Percentiles rank a stretch among this genome's conserved stretches.
Conservation (phyloP, 1,140 invertebrate species). For the Meloidogyne chitwoodi region DNA sequence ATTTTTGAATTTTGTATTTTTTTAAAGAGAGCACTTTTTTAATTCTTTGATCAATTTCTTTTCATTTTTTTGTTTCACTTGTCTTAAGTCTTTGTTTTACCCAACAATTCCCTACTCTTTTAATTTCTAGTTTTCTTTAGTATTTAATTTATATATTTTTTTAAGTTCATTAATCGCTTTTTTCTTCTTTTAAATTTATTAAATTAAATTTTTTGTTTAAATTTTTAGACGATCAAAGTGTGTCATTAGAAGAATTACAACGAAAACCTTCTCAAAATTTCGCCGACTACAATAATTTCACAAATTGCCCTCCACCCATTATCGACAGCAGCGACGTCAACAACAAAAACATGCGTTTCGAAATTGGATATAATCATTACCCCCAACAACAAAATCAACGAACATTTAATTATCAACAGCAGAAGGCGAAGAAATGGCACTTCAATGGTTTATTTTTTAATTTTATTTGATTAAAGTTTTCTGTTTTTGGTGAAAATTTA, state of each 20-base stretch:
- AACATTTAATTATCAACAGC: background rate
- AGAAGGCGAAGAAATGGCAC: constrained; percentile 16
- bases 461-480: background rate
- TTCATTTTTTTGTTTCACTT: too few relatives aligned
- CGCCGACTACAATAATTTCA: background rate
- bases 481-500: too few relatives aligned
- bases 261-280: background rate
- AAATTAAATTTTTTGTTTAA: background rate
- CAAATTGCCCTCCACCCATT: background rate
- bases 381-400: background rate
- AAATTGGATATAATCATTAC: background rate
- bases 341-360: background rate
- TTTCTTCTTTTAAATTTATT: background rate
- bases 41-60: too few relatives aligned
- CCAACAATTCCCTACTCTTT: background rate
- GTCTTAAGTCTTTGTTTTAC: too few relatives aligned
- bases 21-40: too few relatives aligned
- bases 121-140: background rate
- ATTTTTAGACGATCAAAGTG: background rate
- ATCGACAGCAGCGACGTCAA: background rate
- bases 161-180: background rate
- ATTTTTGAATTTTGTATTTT: too few relatives aligned
- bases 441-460: constrained; percentile 7
- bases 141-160: too few relatives aligned
- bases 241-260: background rate